Conservation (phyloP, 2,797 vertebrate species). For the Rhinophrynus dorsalis region DNA sequence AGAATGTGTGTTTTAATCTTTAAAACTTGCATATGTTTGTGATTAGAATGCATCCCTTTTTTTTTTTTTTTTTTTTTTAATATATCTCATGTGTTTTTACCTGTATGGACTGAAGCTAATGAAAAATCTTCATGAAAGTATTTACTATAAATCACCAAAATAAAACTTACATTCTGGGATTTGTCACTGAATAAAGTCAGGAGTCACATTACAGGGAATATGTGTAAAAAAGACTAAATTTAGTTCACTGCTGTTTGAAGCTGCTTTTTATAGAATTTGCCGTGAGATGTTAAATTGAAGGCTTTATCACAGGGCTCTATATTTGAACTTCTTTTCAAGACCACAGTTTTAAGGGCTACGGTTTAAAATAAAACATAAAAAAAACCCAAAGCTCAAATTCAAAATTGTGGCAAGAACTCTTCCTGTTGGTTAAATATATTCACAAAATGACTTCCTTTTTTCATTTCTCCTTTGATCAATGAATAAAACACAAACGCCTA, state of each 20-base stretch:
- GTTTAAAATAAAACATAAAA: conserved; percentile 55
- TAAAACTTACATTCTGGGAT: too few species aligned
- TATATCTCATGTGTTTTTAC: background rate
- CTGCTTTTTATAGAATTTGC: background rate
- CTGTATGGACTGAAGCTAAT: background rate
- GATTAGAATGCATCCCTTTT: too few species aligned
- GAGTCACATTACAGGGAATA: background rate
- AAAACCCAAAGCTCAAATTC: too few species aligned
- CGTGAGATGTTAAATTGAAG: conserved; percentile 64
- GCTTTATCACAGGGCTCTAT: conserved; percentile 67
- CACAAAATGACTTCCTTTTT: background rate
- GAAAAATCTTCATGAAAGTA: background rate
- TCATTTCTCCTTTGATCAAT: background rate
- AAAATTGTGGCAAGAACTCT: background rate
- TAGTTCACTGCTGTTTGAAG: background rate
- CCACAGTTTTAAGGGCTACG: conserved; percentile 72
- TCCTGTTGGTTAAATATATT: background rate
- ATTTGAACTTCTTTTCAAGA: conserved; percentile 61
- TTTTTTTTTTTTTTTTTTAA: too few species aligned
- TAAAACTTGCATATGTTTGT: too few species aligned
- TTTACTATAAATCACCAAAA: too few species aligned
- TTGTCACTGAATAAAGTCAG: too few species aligned
- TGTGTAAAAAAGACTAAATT: background rate
- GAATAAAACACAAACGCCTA: too few species aligned
- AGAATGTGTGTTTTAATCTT: too few species aligned